phyloP scores from a whole-genome alignment of 2,113 vertebrate genomes.

The Ceratotherium simum region DNA sequence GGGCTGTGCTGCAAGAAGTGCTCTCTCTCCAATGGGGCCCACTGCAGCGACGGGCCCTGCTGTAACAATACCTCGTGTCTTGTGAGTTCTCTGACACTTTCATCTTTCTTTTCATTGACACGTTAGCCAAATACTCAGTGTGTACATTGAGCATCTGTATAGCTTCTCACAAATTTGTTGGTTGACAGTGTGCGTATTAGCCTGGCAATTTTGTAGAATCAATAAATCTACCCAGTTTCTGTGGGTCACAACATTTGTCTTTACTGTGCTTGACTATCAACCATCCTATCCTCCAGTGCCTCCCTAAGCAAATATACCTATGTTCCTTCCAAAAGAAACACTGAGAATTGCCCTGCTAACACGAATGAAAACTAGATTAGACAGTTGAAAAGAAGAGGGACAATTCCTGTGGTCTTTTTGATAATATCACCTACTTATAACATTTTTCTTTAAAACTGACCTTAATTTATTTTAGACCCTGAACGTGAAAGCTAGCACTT shows the following conservation, averaged over 20 bases:
- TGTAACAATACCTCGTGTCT: slow-evolving; percentile 95
- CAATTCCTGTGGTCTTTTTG: not conserved
- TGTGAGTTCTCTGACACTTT: slow-evolving; percentile 85
- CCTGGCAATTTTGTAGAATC: not conserved
- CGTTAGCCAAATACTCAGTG: not conserved
- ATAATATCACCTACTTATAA: not conserved
- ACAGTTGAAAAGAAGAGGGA: not conserved
- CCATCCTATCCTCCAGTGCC: not conserved
- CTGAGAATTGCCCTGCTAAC: not conserved
- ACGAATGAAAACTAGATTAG: not conserved
- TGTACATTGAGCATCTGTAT: not conserved
- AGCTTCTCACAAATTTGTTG: not conserved
- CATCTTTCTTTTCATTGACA: not conserved
- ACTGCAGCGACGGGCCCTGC: slow-evolving; percentile 98
- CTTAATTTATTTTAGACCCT: slow-evolving; percentile 37
- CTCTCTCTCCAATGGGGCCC: slow-evolving; percentile 96
- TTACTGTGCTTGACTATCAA: not conserved
- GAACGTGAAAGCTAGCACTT: not conserved
- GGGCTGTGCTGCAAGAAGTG: slow-evolving; percentile 98
- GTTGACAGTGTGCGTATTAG: not conserved
- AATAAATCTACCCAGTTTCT: not conserved
- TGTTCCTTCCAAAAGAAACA: slow-evolving; percentile 19
- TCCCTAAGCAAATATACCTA: not conserved
- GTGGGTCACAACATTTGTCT: not conserved
- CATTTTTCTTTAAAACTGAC: slow-evolving; percentile 20